Conservation (phyloP, 2,797 vertebrate species). For the Gobio occitaniae region DNA sequence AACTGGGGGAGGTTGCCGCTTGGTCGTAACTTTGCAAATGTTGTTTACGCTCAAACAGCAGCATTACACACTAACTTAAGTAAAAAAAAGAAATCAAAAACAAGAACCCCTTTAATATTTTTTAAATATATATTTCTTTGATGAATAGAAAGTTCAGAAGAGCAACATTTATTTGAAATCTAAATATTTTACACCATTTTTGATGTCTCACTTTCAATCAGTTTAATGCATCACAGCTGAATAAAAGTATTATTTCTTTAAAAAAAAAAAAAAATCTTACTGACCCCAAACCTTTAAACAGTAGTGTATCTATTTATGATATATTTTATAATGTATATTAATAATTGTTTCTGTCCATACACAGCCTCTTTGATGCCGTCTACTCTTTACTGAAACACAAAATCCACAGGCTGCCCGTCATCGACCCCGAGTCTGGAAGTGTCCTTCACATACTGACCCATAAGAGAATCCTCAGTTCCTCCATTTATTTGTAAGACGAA, state of each 20-base stretch:
- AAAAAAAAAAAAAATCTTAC: neutral
- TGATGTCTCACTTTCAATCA: too few species aligned
- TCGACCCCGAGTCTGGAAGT: conserved; percentile 87
- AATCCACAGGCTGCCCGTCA: conserved; percentile 92
- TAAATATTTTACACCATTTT: too few species aligned
- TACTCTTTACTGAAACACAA: conserved; percentile 81
- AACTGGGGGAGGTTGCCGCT: too few species aligned
- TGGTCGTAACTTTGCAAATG: too few species aligned
- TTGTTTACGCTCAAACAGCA: too few species aligned
- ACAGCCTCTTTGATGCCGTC: conserved; percentile 79
- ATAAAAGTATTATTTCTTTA: neutral
- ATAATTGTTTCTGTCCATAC: neutral
- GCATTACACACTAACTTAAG: too few species aligned
- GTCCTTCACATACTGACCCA: conserved; percentile 93
- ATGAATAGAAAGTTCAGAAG: neutral
- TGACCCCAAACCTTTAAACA: neutral
- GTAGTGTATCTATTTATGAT: neutral
- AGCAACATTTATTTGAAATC: neutral
- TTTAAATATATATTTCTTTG: neutral
- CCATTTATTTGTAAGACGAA: conserved; percentile 88
- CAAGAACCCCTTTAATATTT: too few species aligned
- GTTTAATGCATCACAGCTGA: neutral
- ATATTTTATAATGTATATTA: neutral
- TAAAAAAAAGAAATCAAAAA: too few species aligned
- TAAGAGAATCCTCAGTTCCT: conserved; percentile 94